Conservation (phyloP, 2,888 invertebrate species). For the Agonum fuliginosum region DNA sequence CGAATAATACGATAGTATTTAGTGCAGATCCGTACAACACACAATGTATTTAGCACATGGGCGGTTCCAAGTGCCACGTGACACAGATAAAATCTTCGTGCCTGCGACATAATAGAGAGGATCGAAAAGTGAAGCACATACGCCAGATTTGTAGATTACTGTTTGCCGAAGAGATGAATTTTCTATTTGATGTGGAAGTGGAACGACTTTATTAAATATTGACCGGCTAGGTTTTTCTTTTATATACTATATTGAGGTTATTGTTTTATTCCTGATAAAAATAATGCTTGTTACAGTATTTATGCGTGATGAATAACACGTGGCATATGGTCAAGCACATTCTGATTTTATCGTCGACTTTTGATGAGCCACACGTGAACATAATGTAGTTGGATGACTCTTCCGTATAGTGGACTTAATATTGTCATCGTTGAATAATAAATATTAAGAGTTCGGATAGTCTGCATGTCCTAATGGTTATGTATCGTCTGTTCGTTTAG, state of each 20-base stretch:
- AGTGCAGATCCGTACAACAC: constrained; percentile 33
- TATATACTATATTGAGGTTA: not conserved
- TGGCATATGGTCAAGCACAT: not conserved
- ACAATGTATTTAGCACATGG: constrained; percentile 61
- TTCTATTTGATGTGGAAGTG: not conserved
- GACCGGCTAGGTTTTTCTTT: not conserved
- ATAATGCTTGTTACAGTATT: not conserved
- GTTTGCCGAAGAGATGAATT: constrained; percentile 6
- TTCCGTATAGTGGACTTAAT: too few relatives aligned
- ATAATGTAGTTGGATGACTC: not conserved
- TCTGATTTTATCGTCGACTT: not conserved
- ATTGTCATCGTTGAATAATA: too few relatives aligned
- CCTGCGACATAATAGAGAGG: constrained; percentile 57
- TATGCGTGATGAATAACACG: not conserved
- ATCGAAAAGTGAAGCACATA: not conserved
- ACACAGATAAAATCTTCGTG: constrained; percentile 61
- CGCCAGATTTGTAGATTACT: constrained; percentile 2
- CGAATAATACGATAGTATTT: constrained; percentile 62
- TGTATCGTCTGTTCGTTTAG: too few relatives aligned
- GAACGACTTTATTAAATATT: not conserved
- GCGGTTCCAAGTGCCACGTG: constrained; percentile 61
- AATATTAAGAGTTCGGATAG: too few relatives aligned
- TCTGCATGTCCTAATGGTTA: too few relatives aligned
- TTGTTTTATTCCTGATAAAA: not conserved
- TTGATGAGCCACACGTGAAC: not conserved